Evolutionary conservation across 2,797 vertebrate genomes (phyloP).

Genomic region (Podarcis siculus): DNA sequence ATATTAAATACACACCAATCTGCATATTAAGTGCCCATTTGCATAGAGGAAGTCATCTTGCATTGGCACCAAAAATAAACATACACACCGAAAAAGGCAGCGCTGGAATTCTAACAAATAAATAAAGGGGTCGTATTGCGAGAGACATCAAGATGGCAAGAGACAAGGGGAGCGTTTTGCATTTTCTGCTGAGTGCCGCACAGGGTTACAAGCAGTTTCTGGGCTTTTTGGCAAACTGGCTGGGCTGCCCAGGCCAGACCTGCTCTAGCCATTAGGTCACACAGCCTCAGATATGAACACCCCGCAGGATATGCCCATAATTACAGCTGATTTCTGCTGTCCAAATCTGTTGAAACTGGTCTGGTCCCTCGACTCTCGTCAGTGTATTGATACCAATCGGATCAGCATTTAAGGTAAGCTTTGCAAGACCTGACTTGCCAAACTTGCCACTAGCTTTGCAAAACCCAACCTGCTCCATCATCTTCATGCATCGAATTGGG

Average conservation of each 20-base stretch:
- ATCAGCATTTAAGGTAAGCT: too few species aligned
- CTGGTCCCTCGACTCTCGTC: not conserved
- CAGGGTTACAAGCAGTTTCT: too few species aligned
- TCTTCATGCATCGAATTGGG: too few species aligned
- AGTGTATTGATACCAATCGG: too few species aligned
- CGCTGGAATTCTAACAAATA: not conserved
- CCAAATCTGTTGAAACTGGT: not conserved
- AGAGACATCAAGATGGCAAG: not conserved
- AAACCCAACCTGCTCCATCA: too few species aligned
- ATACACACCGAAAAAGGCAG: not conserved
- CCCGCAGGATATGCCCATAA: not conserved
- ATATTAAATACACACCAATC: conserved; percentile 59
- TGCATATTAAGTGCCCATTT: conserved; percentile 57
- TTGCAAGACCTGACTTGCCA: not conserved
- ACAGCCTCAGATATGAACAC: not conserved
- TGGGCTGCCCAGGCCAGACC: not conserved
- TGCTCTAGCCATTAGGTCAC: not conserved
- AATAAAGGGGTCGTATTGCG: not conserved
- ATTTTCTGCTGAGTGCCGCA: not conserved
- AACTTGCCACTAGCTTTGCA: not conserved
- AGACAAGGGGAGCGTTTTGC: not conserved
- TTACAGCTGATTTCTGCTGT: not conserved
- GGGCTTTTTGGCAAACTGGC: not conserved
- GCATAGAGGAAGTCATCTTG: conserved; percentile 38
- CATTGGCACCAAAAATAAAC: conserved; percentile 26